Conservation (phyloP, 2,113 vertebrate genomes). For the Sclerurus mexicanus region DNA sequence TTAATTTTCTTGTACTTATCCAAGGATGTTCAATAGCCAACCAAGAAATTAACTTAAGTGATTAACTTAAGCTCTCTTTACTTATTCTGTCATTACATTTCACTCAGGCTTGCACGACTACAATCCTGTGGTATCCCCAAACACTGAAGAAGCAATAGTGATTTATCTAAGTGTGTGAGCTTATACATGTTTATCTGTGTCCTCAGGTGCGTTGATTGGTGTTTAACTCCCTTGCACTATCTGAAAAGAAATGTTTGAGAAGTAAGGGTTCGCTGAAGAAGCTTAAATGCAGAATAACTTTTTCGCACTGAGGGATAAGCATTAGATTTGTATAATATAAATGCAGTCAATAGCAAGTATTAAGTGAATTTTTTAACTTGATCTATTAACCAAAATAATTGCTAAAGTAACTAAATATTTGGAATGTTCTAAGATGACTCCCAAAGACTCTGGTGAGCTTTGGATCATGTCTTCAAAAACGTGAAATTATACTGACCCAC, state of each 20-base stretch:
- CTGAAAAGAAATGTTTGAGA: not conserved
- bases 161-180: not conserved
- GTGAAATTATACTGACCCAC: not conserved
- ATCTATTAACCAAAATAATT: not conserved
- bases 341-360: not conserved
- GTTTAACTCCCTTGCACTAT: not conserved
- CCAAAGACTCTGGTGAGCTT: not conserved
- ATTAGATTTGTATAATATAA: not conserved
- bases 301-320: not conserved
- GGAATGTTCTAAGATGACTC: not conserved
- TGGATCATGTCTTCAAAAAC: not conserved
- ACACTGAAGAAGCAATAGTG: not conserved
- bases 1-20: constrained; percentile 1
- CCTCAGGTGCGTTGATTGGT: not conserved
- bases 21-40: constrained; percentile 11
- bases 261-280: not conserved
- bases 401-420: not conserved
- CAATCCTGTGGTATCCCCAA: not conserved
- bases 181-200: not conserved
- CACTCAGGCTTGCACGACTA: not conserved
- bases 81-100: not conserved
- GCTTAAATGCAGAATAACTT: not conserved
- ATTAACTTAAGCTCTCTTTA: not conserved
- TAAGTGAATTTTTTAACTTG: not conserved
- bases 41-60: not conserved